A percentile compares a stretch with the other conserved stretches of the same genome.
Evolutionary conservation across 1,140 invertebrate genomes (phyloP).

Genomic region (Lamellibrachia luymesi): DNA sequence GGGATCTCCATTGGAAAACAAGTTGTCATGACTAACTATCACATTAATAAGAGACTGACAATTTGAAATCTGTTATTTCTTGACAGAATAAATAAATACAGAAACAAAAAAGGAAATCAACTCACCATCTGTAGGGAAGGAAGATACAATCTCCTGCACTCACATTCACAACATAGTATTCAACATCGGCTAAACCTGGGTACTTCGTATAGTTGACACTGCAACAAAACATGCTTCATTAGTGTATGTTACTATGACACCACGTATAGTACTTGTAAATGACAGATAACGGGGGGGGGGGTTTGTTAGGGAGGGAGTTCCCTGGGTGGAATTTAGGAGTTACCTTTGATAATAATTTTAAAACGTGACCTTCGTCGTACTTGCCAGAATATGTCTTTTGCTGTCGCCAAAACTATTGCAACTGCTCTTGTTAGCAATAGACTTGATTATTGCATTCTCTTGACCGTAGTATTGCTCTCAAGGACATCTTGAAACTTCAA

Average conservation of each 20-base stretch:
- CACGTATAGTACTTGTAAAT: not conserved
- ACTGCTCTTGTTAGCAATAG: too few species aligned
- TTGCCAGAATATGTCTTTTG: too few species aligned
- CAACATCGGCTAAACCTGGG: conserved; percentile 39
- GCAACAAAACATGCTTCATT: conserved; percentile 21
- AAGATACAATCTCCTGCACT: conserved; percentile 53
- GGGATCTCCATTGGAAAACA: not conserved
- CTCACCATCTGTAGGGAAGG: conserved; percentile 52
- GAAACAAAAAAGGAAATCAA: not conserved
- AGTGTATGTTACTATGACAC: conserved; percentile 1
- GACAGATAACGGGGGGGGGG: too few species aligned
- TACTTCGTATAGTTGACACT: conserved; percentile 49
- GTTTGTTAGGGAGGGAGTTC: too few species aligned
- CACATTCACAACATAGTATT: conserved; percentile 45
- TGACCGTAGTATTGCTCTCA: too few species aligned
- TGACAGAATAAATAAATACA: not conserved
- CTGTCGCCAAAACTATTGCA: too few species aligned
- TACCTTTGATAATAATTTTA: too few species aligned
- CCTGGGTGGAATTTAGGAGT: too few species aligned
- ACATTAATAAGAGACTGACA: not conserved
- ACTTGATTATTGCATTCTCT: too few species aligned
- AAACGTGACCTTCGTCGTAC: too few species aligned
- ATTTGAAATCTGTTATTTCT: not conserved
- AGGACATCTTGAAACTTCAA: too few species aligned
- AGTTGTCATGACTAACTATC: not conserved